Conservation (phyloP, 2,888 invertebrate genomes). For the Synanthedon formicaeformis region DNA sequence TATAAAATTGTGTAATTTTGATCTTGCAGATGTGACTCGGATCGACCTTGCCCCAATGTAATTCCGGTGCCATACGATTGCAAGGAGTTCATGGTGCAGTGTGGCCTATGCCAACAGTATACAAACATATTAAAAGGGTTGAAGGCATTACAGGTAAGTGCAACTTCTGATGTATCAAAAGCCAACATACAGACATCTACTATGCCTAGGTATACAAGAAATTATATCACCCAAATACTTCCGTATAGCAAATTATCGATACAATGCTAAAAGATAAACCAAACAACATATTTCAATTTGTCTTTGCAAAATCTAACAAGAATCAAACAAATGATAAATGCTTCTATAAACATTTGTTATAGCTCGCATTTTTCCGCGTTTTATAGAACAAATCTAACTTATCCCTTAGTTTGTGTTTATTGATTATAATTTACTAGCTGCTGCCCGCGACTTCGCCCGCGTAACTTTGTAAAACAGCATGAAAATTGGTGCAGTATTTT, state of each 20-base stretch:
- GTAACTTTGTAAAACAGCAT: too few relatives aligned
- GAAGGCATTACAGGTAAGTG: constrained; percentile 76
- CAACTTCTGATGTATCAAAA: background rate
- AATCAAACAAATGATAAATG: constrained; percentile 5
- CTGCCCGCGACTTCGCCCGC: too few relatives aligned
- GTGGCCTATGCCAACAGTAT: constrained; percentile 74
- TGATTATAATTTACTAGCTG: too few relatives aligned
- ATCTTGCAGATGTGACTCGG: constrained; percentile 72
- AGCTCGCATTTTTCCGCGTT: background rate
- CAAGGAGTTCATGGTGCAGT: constrained; percentile 77
- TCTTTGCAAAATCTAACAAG: background rate
- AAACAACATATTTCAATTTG: constrained; percentile 7
- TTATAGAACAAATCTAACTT: too few relatives aligned
- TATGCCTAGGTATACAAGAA: background rate
- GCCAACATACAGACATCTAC: background rate
- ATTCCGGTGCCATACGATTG: constrained; percentile 74
- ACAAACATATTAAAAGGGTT: constrained; percentile 81
- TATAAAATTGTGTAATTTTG: too few relatives aligned
- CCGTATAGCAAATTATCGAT: constrained; percentile 22
- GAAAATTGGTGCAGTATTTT: too few relatives aligned
- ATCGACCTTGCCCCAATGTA: constrained; percentile 73
- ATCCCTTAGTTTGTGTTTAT: too few relatives aligned
- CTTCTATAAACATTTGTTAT: constrained; percentile 3
- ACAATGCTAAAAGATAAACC: constrained; percentile 20
- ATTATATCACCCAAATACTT: constrained; percentile 8